Conservation (phyloP, 2,113 vertebrate genomes). For the Piaya cayana region DNA sequence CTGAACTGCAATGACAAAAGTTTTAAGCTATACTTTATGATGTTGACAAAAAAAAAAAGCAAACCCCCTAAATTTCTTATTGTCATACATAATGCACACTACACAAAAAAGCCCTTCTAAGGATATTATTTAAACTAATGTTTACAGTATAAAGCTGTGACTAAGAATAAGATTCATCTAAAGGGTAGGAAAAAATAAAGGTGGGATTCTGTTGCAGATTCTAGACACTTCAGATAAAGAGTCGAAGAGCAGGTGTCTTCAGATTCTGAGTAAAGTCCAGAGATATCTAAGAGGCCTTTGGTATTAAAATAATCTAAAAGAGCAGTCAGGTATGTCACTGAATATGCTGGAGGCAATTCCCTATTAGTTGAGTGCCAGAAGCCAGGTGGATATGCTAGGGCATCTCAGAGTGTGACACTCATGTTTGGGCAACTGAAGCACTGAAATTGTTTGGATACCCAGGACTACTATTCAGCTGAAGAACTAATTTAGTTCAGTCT, state of each 20-base stretch:
- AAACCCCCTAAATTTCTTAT: not conserved
- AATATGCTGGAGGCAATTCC: not conserved
- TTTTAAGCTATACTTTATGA: not conserved
- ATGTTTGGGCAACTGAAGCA: not conserved
- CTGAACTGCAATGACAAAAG: not conserved
- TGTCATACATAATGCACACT: not conserved
- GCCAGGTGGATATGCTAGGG: not conserved
- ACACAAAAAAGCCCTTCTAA: not conserved
- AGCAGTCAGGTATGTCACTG: not conserved
- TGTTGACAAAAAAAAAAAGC: not conserved
- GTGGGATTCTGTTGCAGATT: not conserved
- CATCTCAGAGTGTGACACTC: not conserved
- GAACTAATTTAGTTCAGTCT: not conserved
- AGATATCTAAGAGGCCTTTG: not conserved
- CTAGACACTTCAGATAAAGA: not conserved
- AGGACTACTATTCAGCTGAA: not conserved
- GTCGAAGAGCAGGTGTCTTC: not conserved
- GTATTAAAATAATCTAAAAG: not conserved
- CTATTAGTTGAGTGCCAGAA: not conserved
- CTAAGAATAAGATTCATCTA: not conserved
- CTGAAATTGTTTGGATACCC: not conserved
- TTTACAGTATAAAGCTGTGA: not conserved
- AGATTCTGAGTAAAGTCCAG: not conserved
- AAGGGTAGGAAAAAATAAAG: not conserved
- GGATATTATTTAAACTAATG: not conserved